Evolutionary conservation across 2,113 vertebrate genomes (phyloP).

Genomic region (Bostrychus sinensis): DNA sequence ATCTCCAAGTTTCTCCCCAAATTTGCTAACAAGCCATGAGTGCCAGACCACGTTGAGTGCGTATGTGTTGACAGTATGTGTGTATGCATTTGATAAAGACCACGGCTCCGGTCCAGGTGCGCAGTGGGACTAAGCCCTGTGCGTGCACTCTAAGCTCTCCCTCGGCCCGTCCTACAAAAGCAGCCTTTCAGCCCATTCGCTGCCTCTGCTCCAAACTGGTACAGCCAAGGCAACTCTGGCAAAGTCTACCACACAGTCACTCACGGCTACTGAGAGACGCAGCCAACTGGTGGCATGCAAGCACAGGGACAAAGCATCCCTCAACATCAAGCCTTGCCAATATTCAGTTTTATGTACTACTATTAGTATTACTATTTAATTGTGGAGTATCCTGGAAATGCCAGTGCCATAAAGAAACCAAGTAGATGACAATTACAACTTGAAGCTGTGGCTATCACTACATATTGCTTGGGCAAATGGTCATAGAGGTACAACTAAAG

Average conservation of each 20-base stretch:
- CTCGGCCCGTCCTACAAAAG: slow-evolving; percentile 68
- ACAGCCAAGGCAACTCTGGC: slow-evolving; percentile 55
- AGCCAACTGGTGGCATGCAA: slow-evolving; percentile 22
- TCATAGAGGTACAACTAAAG: too few relatives aligned
- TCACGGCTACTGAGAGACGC: slow-evolving; percentile 28
- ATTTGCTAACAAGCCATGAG: slow-evolving; percentile 41
- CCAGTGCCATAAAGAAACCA: too few relatives aligned
- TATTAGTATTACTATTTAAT: too few relatives aligned
- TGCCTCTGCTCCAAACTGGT: slow-evolving; percentile 55
- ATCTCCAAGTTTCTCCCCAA: slow-evolving; percentile 40
- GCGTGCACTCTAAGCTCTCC: slow-evolving; percentile 62
- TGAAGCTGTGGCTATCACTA: too few relatives aligned
- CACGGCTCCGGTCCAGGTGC: slow-evolving; percentile 43
- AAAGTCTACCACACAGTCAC: slow-evolving; percentile 29
- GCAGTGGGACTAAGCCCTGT: slow-evolving; percentile 71
- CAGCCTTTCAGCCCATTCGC: slow-evolving; percentile 69
- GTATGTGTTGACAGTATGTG: slow-evolving; percentile 38
- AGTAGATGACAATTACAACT: too few relatives aligned
- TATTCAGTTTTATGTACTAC: too few relatives aligned
- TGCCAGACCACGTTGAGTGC: slow-evolving; percentile 39
- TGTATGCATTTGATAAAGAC: slow-evolving; percentile 44
- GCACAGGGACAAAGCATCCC: background rate
- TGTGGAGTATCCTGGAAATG: too few relatives aligned
- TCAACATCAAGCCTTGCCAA: too few relatives aligned
- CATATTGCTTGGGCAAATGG: too few relatives aligned